These are phyloP conservation scores for Neosalanx taihuensis DNA, from an alignment of 2,797 vertebrate species.

Conservation along the genomic window DNA sequence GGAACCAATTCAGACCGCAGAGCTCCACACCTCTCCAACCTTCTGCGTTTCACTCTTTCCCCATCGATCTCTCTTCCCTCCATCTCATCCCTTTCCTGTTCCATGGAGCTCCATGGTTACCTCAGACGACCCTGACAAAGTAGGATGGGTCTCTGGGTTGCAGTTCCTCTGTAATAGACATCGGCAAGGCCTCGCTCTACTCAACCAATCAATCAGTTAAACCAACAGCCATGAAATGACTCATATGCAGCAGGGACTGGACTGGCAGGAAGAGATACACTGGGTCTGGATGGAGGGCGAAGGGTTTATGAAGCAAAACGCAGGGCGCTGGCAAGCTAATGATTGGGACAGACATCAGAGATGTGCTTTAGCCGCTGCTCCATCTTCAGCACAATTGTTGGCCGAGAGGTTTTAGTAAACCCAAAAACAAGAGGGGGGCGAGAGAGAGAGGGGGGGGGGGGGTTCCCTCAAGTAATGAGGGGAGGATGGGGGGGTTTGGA, in stretches of 20 bases:
- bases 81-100: conserved; percentile 12
- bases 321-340: conserved; percentile 17
- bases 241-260: conserved; percentile 36
- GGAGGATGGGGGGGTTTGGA: conserved; percentile 10
- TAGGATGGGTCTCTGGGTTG: conserved; percentile 14
- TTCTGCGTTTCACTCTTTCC: neutral
- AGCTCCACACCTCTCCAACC: neutral
- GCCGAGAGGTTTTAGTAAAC: neutral
- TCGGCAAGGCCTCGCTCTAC: conserved; percentile 18
- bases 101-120: conserved; percentile 25
- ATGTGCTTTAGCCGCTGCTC: neutral
- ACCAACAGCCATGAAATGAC: conserved; percentile 61
- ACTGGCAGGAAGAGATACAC: conserved; percentile 11
- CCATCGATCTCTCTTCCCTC: conserved; percentile 13
- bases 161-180: conserved; percentile 21
- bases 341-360: neutral
- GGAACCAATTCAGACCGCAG: neutral
- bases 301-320: conserved; percentile 25
- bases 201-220: conserved; percentile 58
- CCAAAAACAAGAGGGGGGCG: conserved; percentile 6
- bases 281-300: conserved; percentile 26
- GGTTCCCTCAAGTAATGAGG: conserved; percentile 13
- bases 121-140: conserved; percentile 36
- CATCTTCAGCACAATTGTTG: no score
- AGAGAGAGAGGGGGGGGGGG: conserved; percentile 7